Conservation (phyloP, 30 jellyfish, hydroid and myxozoan species). For the Aurelia sp. region DNA sequence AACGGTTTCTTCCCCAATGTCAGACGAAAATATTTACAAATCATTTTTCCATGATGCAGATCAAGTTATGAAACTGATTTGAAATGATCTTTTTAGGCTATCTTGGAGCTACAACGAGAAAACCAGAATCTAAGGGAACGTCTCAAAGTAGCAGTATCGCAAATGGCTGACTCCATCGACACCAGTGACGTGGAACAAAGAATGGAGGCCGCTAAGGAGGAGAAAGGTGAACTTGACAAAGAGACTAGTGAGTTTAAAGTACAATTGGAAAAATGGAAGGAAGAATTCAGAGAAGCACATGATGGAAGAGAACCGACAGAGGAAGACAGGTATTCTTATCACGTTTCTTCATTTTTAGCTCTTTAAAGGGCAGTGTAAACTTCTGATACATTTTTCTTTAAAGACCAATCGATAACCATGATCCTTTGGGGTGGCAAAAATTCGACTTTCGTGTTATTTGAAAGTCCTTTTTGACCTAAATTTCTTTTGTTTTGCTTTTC, state of each 20-base stretch:
- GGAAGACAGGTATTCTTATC: constrained; percentile 68
- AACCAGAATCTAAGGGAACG: constrained; percentile 55
- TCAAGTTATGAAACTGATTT: too few species aligned
- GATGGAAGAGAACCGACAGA: constrained; percentile 83
- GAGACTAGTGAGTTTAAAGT: constrained; percentile 63
- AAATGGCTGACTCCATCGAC: constrained; percentile 71
- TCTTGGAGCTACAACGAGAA: constrained; percentile 41
- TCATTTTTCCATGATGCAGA: too few species aligned
- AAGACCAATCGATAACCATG: too few species aligned
- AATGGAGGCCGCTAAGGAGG: constrained; percentile 52
- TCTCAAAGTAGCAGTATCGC: constrained; percentile 55
- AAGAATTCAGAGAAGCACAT: constrained; percentile 47
- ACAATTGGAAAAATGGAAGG: constrained; percentile 68
- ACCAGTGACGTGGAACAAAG: constrained; percentile 47
- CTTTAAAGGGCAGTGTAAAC: too few species aligned
- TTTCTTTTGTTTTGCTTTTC: too few species aligned
- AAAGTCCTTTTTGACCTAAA: too few species aligned
- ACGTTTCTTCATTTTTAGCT: too few species aligned
- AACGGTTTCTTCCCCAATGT: too few species aligned
- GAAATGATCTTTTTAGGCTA: constrained; percentile 18
- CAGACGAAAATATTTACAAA: too few species aligned
- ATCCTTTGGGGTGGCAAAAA: too few species aligned
- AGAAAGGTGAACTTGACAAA: constrained; percentile 36
- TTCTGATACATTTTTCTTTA: too few species aligned
- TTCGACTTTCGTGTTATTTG: too few species aligned